Conservation (phyloP, 2,113 vertebrate genomes). For the Marmota monax region DNA sequence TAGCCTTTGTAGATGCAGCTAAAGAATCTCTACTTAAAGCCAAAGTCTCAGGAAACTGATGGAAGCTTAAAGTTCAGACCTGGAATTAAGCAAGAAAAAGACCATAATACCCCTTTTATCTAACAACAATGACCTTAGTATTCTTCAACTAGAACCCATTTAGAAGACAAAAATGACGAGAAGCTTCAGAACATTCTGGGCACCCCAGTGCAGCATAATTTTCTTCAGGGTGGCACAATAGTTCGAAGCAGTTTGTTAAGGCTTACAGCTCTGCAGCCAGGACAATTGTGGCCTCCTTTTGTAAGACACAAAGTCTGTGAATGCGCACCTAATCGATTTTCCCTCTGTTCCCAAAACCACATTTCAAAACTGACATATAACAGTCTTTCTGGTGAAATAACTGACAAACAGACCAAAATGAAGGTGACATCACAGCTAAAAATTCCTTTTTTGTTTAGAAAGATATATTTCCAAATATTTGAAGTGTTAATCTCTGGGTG, state of each 20-base stretch:
- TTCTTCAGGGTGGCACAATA: background rate
- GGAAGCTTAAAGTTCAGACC: background rate
- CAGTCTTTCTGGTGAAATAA: background rate
- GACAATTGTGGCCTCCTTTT: background rate
- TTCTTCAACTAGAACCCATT: background rate
- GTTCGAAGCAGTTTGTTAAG: background rate
- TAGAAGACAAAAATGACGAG: background rate
- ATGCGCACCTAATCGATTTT: background rate
- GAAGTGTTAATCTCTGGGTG: background rate
- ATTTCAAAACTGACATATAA: background rate
- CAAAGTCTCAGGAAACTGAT: background rate
- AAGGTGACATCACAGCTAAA: background rate
- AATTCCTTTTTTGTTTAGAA: background rate
- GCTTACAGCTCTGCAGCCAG: background rate
- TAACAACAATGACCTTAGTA: background rate
- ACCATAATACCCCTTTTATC: background rate
- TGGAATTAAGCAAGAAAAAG: background rate
- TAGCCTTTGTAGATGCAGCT: background rate
- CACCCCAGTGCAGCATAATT: too few species aligned
- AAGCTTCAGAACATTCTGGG: background rate
- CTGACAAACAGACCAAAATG: background rate
- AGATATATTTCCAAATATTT: background rate
- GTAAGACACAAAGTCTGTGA: background rate
- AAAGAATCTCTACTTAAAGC: background rate
- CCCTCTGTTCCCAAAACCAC: background rate